Evolutionary conservation across 1,140 invertebrate genomes (phyloP).

Genomic region (Calycopis cecrops): DNA sequence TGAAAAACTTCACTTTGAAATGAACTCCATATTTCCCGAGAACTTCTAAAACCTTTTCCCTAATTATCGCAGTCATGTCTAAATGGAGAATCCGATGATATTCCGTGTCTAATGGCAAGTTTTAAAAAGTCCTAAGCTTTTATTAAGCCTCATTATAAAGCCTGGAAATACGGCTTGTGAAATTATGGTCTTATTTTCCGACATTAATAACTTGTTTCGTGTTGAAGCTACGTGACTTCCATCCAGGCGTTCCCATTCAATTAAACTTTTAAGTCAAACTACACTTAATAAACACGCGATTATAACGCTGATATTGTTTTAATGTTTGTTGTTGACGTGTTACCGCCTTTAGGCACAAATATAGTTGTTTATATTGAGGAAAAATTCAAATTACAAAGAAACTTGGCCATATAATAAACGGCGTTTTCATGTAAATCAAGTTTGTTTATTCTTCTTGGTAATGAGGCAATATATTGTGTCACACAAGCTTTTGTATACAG

Average conservation of each 20-base stretch:
- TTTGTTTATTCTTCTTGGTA: too few species aligned
- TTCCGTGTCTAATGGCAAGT: too few species aligned
- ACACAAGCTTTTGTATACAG: too few species aligned
- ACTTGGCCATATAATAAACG: too few species aligned
- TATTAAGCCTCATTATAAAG: background rate
- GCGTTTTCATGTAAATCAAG: too few species aligned
- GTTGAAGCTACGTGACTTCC: slow-evolving; percentile 5
- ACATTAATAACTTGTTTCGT: slow-evolving; percentile 7
- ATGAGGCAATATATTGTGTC: too few species aligned
- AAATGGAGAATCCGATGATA: too few species aligned
- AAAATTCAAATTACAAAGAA: slow-evolving; percentile 3
- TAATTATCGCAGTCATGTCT: too few species aligned
- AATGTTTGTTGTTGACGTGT: slow-evolving; percentile 11
- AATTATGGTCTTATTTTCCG: slow-evolving; percentile 1
- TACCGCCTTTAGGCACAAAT: slow-evolving; percentile 1
- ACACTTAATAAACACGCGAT: slow-evolving; percentile 6
- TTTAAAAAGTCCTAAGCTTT: too few species aligned
- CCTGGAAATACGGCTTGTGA: slow-evolving; percentile 1
- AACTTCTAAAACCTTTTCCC: too few species aligned
- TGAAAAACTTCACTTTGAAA: too few species aligned
- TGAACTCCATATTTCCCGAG: too few species aligned
- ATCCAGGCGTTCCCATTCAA: slow-evolving; percentile 8
- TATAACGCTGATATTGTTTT: slow-evolving; percentile 6
- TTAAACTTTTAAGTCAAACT: slow-evolving; percentile 10
- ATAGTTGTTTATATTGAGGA: background rate